Evolutionary conservation across 2,113 vertebrate species (phyloP).

Genomic region (Podilymbus podiceps): DNA sequence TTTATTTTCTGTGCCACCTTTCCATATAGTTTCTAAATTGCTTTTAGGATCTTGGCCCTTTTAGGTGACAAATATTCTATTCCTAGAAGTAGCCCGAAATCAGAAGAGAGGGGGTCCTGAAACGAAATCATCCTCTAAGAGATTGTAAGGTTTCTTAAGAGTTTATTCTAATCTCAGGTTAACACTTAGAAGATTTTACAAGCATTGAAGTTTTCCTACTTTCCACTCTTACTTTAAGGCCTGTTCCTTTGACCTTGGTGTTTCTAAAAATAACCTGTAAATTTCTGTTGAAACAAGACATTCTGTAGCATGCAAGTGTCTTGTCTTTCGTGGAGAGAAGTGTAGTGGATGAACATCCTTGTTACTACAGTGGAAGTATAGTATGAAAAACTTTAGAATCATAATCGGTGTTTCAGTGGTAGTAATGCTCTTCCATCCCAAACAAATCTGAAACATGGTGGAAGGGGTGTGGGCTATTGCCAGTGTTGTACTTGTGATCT

Average conservation of each 20-base stretch:
- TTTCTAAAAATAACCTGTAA: neutral
- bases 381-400: neutral
- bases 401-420: neutral
- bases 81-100: neutral
- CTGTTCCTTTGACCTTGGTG: neutral
- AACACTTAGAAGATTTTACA: neutral
- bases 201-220: neutral
- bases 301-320: neutral
- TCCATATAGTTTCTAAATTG: neutral
- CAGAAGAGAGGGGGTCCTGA: neutral
- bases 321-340: neutral
- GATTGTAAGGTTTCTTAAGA: neutral
- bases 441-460: neutral
- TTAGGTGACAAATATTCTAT: neutral
- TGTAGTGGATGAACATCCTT: neutral
- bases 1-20: neutral
- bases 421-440: neutral
- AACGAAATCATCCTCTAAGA: neutral
- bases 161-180: neutral
- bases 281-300: neutral
- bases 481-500: neutral
- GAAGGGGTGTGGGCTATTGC: neutral
- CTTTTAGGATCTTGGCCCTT: neutral
- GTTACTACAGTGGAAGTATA: neutral
- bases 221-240: neutral